Base-by-base conservation (phyloP, 2,797 vertebrate genomes). In the Silurus aristotelis region DNA sequence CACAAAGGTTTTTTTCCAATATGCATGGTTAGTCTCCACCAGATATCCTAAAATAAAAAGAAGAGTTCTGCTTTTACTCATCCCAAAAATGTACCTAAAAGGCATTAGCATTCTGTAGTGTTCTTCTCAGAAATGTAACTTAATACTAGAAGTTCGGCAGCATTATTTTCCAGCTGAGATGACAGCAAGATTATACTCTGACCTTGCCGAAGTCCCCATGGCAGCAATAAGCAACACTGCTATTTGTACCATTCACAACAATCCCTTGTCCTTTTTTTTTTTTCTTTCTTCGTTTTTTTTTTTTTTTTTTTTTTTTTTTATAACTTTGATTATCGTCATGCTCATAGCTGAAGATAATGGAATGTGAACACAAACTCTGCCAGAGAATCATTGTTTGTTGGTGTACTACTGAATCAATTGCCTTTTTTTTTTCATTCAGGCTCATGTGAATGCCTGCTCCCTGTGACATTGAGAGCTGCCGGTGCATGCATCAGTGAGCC, bases 121-220 rank as follows among this genome's bases (percentile, higher is more conserved):
- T 85, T 82, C 86, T 90, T 88, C 88, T 92, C 89, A 85, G 80
- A 68, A 86, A 86, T 84, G 71, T 80, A 73, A 73, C 80, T 87
- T 86, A 86, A 84, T 88, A 83, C 63, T 87, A 9, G 61, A 86
- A 88, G 81, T 88, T 87, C 87, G 87, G 80, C 75, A 66, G 82
- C 61, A 56, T 84, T 86, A 86, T 88, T 89, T 89, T 84, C 66
- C 84, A 77, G 81, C 83, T 64, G 55, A 90, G 88, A 92, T 89
- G 89, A 84, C 86, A 89, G 85, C 55, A 92, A 89, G 88, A 83
- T 87, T 84, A 84, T 88, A 88, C 83, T 71, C 68, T 89, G 87
- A 90, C 90, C 91, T 90, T 87, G 87, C 82, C 87, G 89, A 55
- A 85, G 13, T 87, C 48, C 88, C 87, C 79, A 48, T 86, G 67